Evolutionary conservation across 1,140 invertebrate species (phyloP), one percentile per base, ranked within the genome.

Genomic region (Apis dorsata): DNA sequence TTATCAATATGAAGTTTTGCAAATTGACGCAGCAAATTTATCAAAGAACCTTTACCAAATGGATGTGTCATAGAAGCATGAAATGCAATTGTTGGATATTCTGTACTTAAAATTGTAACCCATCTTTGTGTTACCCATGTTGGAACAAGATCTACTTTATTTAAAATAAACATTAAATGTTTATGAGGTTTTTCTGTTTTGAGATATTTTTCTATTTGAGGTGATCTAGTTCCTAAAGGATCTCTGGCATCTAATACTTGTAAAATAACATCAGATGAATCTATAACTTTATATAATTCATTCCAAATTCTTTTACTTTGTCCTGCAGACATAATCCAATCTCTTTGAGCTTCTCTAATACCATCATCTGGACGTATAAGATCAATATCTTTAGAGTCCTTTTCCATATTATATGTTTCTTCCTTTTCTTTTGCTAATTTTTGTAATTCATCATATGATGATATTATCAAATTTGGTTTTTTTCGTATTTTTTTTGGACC

Each of bases 221-320:
- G 96, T 87, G 98, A 99, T 81, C 99, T 95, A 2, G 99, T 99
- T 9, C 99, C 99, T 94, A 98, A 95, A 0, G 99, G 98, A 95
- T 99, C 98, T 85, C 99, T 95, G 1, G 98, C 98, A 95, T 99
- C 99, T 68, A 99, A 94, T 10, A 98, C 96, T 95, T 99, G 98
- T 21, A 99, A 93, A 44, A 99, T 93, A 12, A 99, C 98, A 96
- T 99, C 99, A 2, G 99, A 99, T 13, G 99, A 99, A 94, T 99
- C 99, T 70, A 99, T 97, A 15, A 99, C 99, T 96, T 99, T 99
- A 92, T 99, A 99, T 12, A 99, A 93, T 94, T 99, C 99, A 95
- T 99, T 99, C 99, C 99, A 99, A 90, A 99, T 99, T 89, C 99
- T 95, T 94, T 96, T 99, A 90, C 98, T 99, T 92, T 99, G 98